A percentile compares a stretch with the other conserved stretches of the same genome.
Evolutionary conservation across 2,113 vertebrate species (phyloP).

Genomic region (Lipophrys pholis): DNA sequence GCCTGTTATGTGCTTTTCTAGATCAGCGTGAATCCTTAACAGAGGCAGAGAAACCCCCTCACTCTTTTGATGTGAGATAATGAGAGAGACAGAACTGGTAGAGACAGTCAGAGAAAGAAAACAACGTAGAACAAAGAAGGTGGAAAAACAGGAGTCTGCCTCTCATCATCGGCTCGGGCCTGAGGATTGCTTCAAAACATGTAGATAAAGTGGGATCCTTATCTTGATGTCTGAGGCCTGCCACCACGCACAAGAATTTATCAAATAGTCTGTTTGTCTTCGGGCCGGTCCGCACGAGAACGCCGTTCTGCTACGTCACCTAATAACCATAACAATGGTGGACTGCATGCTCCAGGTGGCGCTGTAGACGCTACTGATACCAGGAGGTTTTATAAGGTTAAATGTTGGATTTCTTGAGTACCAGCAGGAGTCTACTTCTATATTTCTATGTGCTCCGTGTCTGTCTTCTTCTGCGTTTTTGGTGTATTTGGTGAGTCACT

Average conservation of each 20-base stretch:
- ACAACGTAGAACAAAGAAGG: constrained; percentile 10
- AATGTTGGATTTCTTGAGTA: background rate
- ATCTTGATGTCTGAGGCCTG: constrained; percentile 20
- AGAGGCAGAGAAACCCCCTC: constrained; percentile 27
- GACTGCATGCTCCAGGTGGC: no score
- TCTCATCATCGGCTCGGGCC: constrained; percentile 32
- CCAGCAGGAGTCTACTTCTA: no score
- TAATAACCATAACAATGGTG: no score
- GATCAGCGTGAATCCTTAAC: constrained; percentile 39
- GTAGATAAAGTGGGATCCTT: constrained; percentile 18
- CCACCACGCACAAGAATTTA: constrained; percentile 25
- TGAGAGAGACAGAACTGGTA: constrained; percentile 24
- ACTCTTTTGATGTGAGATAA: constrained; percentile 52
- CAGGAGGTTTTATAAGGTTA: no score
- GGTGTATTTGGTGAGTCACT: no score
- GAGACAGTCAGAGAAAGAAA: constrained; percentile 7
- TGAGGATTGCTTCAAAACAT: constrained; percentile 21
- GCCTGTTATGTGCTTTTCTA: constrained; percentile 6
- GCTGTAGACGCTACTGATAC: no score
- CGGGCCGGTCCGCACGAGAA: no score
- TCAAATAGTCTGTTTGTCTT: constrained; percentile 32
- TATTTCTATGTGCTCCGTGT: no score
- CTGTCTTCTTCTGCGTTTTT: no score
- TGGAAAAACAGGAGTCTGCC: background rate
- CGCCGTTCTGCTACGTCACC: no score